These are phyloP conservation scores for Pao palembangensis DNA, from an alignment of 2,113 vertebrate genomes.

Conservation along the genomic window DNA sequence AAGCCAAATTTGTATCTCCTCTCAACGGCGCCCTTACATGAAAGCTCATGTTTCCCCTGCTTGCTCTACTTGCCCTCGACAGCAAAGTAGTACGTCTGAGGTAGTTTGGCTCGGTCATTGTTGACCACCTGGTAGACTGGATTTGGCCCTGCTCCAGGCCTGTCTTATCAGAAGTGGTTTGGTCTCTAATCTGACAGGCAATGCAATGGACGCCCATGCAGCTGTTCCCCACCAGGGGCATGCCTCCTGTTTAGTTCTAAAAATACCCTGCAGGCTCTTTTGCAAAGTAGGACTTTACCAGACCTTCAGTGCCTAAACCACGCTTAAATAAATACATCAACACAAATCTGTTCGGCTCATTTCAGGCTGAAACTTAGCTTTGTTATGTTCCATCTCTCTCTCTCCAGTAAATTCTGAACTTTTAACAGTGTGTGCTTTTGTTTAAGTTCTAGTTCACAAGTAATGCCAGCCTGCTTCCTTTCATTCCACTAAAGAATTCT, in stretches of 20 bases:
- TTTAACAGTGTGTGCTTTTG: conserved; percentile 46
- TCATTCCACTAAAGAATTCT: conserved; percentile 17
- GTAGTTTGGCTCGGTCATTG: conserved; percentile 47
- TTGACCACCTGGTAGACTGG: conserved; percentile 56
- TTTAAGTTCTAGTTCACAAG: conserved; percentile 31
- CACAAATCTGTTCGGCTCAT: conserved; percentile 15
- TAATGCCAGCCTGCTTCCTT: conserved; percentile 19
- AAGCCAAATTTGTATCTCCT: conserved; percentile 1
- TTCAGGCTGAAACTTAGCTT: conserved; percentile 25
- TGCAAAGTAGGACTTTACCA: conserved; percentile 41
- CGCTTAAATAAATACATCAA: conserved; percentile 4
- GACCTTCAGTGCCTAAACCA: conserved; percentile 21
- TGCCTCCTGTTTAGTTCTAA: conserved; percentile 68
- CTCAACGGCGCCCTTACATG: conserved; percentile 1
- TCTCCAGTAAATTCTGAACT: conserved; percentile 32
- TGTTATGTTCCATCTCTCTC: conserved; percentile 23
- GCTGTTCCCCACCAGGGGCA: conserved; percentile 69
- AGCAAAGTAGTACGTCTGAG: conserved; percentile 6
- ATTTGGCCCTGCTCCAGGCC: conserved; percentile 56
- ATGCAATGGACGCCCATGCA: conserved; percentile 58
- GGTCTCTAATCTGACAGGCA: conserved; percentile 69
- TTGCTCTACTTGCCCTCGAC: conserved; percentile 11
- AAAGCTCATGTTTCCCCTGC: conserved; percentile 22
- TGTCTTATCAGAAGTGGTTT: conserved; percentile 60
- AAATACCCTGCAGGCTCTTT: conserved; percentile 68